A percentile compares a stretch with the other conserved stretches of the same genome.
phyloP scores from a whole-genome alignment of 2,113 vertebrate species.

The Esox niger region DNA sequence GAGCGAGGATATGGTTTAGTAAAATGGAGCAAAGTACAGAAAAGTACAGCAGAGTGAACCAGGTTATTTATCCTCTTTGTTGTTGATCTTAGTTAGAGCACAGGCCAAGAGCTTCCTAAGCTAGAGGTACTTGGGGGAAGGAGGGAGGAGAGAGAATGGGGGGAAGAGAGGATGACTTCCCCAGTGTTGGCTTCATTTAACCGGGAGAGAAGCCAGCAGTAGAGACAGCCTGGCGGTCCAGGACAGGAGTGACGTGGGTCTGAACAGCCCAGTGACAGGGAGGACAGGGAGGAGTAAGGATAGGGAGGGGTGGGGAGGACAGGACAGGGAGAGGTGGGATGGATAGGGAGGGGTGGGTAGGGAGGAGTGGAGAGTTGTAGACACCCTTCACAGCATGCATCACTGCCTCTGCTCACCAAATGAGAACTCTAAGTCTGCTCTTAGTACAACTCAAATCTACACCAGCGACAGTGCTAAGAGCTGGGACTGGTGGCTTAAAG shows the following conservation, averaged over 20 bases:
- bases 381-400: conserved; percentile 40
- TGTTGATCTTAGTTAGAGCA: conserved; percentile 48
- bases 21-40: too few species aligned
- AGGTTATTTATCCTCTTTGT: conserved; percentile 37
- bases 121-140: not conserved
- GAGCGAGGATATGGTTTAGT: too few species aligned
- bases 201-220: conserved; percentile 26
- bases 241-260: conserved; percentile 41
- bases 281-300: not conserved
- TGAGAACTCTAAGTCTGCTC: conserved; percentile 32
- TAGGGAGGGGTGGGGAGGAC: conserved; percentile 25
- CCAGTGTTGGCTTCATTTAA: conserved; percentile 68
- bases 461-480: conserved; percentile 4
- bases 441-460: conserved; percentile 49
- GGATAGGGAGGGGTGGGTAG: too few species aligned
- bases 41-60: too few species aligned
- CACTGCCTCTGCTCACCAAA: conserved; percentile 16
- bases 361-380: too few species aligned
- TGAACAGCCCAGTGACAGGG: conserved; percentile 51
- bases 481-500: conserved; percentile 33
- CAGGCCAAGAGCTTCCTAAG: conserved; percentile 48
- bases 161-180: conserved; percentile 61
- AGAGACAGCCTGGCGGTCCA: conserved; percentile 39
- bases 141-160: not conserved
- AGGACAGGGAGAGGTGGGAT: too few species aligned